A percentile compares a stretch with the other conserved stretches of the same genome.
Evolutionary conservation across 2,888 invertebrate species (phyloP).

Genomic region (Andrena fulva): DNA sequence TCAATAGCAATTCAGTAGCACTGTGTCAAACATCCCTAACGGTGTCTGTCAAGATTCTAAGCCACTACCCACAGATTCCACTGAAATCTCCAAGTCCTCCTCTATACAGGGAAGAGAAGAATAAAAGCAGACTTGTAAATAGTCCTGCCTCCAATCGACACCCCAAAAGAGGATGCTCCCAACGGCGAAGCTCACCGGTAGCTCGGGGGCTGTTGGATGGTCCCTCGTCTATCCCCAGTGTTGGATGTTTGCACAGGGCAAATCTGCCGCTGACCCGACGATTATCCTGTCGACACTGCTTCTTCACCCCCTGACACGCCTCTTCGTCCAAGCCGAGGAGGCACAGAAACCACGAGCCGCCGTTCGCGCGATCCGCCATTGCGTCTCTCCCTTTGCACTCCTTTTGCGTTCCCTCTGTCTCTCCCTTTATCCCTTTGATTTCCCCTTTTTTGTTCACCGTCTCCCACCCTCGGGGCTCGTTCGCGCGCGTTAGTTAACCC

Average conservation of each 20-base stretch:
- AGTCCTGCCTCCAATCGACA: background rate
- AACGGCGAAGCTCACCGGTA: conserved; percentile 29
- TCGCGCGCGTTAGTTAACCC: conserved; percentile 48
- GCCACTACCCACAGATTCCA: background rate
- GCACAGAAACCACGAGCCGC: conserved; percentile 64
- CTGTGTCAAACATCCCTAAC: background rate
- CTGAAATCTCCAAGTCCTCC: background rate
- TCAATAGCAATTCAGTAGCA: background rate
- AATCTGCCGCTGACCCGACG: conserved; percentile 74
- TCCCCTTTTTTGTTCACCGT: conserved; percentile 29
- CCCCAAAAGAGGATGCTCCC: conserved; percentile 17
- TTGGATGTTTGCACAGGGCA: conserved; percentile 60
- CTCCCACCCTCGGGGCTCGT: conserved; percentile 26
- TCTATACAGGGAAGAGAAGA: background rate
- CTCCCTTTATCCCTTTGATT: conserved; percentile 43
- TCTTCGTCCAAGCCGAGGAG: conserved; percentile 43
- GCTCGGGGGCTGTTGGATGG: conserved; percentile 31
- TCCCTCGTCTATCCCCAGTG: conserved; percentile 28
- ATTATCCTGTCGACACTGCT: conserved; percentile 82
- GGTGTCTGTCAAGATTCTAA: background rate
- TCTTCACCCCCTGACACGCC: conserved; percentile 59
- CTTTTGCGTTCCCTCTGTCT: conserved; percentile 32
- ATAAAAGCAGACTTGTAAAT: background rate
- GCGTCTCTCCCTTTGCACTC: conserved; percentile 53
- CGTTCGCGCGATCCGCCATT: conserved; percentile 72